Evolutionary conservation across 2,113 vertebrate genomes (phyloP).

Genomic region (Ceyx margarethae): DNA sequence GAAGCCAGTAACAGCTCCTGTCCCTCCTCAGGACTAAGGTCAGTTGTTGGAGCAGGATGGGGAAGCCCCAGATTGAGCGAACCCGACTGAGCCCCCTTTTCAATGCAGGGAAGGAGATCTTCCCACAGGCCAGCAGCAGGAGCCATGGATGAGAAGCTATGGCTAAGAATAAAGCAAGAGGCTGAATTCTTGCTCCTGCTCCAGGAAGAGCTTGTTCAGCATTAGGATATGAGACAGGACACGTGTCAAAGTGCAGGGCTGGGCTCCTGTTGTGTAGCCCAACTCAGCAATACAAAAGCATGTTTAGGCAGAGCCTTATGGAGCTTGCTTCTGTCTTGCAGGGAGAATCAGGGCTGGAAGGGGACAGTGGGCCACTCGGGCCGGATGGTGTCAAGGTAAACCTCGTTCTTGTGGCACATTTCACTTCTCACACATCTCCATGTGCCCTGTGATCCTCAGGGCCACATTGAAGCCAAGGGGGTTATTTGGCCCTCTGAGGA

Average conservation of each 20-base stretch:
- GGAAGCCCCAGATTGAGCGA: not conserved
- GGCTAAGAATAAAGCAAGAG: not conserved
- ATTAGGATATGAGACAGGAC: not conserved
- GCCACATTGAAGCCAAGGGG: not conserved
- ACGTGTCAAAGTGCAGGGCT: not conserved
- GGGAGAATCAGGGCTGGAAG: constrained; percentile 90
- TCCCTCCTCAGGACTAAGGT: constrained; percentile 19
- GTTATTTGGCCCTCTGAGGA: not conserved
- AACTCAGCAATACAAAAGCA: not conserved
- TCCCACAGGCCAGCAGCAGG: fast-evolving
- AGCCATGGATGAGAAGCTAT: not conserved
- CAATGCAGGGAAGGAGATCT: not conserved
- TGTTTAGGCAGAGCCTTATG: not conserved
- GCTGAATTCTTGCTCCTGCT: not conserved
- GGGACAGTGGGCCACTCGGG: constrained; percentile 82
- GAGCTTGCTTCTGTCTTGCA: constrained; percentile 54
- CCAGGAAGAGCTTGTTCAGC: not conserved
- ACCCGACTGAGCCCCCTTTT: not conserved
- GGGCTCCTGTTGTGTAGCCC: not conserved
- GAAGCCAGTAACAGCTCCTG: not conserved
- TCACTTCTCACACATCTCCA: not conserved
- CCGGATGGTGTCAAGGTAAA: constrained; percentile 86
- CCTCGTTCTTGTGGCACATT: fast-evolving
- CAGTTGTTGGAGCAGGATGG: not conserved
- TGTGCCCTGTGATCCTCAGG: not conserved